Conservation (phyloP, 2,113 vertebrate genomes). For the Ramphastos sulfuratus region DNA sequence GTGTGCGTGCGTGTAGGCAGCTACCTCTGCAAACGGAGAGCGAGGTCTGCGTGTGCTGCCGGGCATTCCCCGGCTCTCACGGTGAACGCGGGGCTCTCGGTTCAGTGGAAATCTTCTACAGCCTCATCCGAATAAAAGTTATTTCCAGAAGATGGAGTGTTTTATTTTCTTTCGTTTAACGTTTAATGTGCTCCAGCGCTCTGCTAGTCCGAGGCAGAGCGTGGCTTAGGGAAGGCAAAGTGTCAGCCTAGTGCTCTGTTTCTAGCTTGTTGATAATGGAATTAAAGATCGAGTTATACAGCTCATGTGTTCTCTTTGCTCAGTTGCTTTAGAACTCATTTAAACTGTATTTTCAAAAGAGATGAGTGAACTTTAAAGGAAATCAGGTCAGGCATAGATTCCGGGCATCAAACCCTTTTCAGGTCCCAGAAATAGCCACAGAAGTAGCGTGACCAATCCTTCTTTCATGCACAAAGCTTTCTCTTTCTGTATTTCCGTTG, state of each 20-base stretch:
- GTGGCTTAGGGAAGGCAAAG: not conserved
- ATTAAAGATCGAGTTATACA: not conserved
- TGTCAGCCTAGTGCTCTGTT: not conserved
- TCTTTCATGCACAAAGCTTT: not conserved
- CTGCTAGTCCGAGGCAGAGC: not conserved
- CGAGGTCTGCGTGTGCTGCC: not conserved
- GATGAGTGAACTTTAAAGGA: constrained; percentile 59
- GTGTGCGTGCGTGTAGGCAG: accelerated
- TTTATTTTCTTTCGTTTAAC: not conserved
- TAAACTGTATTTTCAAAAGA: constrained; percentile 1
- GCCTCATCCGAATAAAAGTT: constrained; percentile 20
- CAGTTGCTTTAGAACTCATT: constrained; percentile 10
- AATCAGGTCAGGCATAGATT: constrained; percentile 68
- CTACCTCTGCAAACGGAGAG: not conserved
- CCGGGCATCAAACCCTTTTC: constrained; percentile 47
- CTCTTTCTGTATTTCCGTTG: not conserved
- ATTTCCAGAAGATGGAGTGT: not conserved
- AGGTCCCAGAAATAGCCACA: constrained; percentile 50
- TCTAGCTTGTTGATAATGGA: not conserved
- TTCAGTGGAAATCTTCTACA: accelerated
- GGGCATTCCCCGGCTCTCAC: not conserved
- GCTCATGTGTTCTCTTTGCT: not conserved
- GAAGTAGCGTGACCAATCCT: constrained; percentile 24
- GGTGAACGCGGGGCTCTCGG: not conserved
- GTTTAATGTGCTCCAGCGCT: accelerated